Evolutionary conservation across 2,888 invertebrate species (phyloP), one percentile per base, ranked within the genome.

Genomic region (Caenorhabditis drosophilae): DNA sequence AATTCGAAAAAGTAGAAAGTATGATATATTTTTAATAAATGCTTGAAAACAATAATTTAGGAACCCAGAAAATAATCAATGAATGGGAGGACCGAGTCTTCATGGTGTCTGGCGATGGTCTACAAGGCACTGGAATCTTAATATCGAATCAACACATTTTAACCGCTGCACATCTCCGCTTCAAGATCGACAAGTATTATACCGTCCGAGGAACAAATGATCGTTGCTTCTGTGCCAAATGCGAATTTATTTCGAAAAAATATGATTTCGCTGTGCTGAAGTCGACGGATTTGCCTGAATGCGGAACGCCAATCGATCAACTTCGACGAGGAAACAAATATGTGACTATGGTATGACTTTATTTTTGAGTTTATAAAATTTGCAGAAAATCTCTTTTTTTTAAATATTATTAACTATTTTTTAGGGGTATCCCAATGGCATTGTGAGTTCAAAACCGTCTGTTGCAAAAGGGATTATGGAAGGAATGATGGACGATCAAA

Each of bases 361-460:
- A 26, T n/a, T n/a, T n/a, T n/a, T n/a, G n/a, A n/a, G n/a, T n/a
- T n/a, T n/a, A n/a, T n/a, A 26, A 45, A 45, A 23, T 25, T 45
- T 45, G 23, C 45, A 45, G 45, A 45, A 45, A 6, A 45, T 45
- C 26, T 25, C 18, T 25, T 25, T 45, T 45, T 45, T 45, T n/a
- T n/a, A n/a, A n/a, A n/a, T n/a, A n/a, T n/a, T n/a, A n/a, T n/a
- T n/a, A n/a, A n/a, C 45, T 25, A 26, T 45, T 45, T 45, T 45
- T 45, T 45, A 45, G 45, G 45, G 45, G 23, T 45, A 45, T 45
- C 45, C 45, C 45, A 25, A 25, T 26, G 45, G 18, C 18, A 26
- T 45, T n/a, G n/a, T n/a, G n/a, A n/a, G n/a, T 45, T 45, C 45
- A 45, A 45, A 45, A 45, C 45, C 45, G 26, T 45, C 45, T 26